These are phyloP conservation scores for Noctuana brunneofusca DNA, from an alignment of 2,888 invertebrate genomes.

Conservation along the genomic window DNA sequence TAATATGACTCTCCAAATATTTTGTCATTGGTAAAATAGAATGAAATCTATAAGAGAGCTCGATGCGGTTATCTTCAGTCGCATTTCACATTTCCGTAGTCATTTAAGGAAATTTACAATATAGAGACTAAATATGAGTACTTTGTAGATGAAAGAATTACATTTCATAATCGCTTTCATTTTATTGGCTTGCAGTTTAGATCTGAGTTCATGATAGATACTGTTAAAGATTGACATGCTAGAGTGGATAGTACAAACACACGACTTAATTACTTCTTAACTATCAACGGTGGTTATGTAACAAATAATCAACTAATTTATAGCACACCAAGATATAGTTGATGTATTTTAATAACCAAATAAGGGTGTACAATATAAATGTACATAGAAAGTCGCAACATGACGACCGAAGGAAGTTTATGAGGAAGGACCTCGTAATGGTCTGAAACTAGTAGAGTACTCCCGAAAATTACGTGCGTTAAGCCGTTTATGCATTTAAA, in stretches of 20 bases:
- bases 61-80: too few relatives aligned
- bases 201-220: slow-evolving; percentile 36
- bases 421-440: too few relatives aligned
- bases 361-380: too few relatives aligned
- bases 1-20: too few relatives aligned
- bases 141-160: slow-evolving; percentile 19
- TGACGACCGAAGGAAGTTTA: too few relatives aligned
- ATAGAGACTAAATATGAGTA: slow-evolving; percentile 27
- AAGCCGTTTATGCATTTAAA: neutral
- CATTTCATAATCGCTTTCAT: slow-evolving; percentile 39
- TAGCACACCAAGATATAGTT: neutral
- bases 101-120: too few relatives aligned
- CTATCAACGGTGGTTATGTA: slow-evolving; percentile 21
- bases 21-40: too few relatives aligned
- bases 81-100: too few relatives aligned
- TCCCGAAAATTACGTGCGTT: neutral
- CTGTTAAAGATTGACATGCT: slow-evolving; percentile 37
- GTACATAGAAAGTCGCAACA: too few relatives aligned
- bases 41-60: too few relatives aligned
- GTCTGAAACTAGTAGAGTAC: neutral
- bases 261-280: slow-evolving; percentile 9
- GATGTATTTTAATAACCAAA: too few relatives aligned
- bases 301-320: slow-evolving; percentile 1
- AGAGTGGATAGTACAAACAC: slow-evolving; percentile 35
- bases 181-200: slow-evolving; percentile 37